phyloP scores from a whole-genome alignment of 2,797 vertebrate species.

The Cyclura pinguis region DNA sequence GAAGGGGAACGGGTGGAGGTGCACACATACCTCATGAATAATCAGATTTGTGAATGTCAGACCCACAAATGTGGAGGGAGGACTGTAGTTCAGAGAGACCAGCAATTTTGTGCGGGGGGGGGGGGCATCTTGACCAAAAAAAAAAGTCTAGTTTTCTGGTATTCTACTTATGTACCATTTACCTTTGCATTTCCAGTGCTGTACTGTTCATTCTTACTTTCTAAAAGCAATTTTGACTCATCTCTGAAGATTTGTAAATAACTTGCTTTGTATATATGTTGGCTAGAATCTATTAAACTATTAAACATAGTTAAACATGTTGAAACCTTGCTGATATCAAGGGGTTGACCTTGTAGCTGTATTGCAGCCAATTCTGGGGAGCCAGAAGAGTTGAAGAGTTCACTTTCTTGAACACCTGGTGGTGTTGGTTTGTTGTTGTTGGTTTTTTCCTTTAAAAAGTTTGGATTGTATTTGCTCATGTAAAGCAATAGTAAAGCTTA shows the following conservation, averaged over 20 bases:
- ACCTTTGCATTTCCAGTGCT: not conserved
- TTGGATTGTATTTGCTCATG: not conserved
- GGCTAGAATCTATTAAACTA: too few species aligned
- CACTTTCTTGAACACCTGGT: conserved; percentile 1
- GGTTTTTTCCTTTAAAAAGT: not conserved
- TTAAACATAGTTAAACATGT: not conserved
- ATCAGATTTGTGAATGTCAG: too few species aligned
- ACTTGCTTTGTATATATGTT: not conserved
- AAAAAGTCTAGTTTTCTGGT: not conserved
- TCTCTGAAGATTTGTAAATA: not conserved
- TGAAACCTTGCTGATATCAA: conserved; percentile 9
- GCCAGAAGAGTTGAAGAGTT: conserved; percentile 11
- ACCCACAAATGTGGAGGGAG: too few species aligned
- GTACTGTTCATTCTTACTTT: not conserved
- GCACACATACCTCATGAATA: too few species aligned
- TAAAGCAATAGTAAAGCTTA: not conserved
- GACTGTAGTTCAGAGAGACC: too few species aligned
- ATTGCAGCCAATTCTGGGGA: not conserved
- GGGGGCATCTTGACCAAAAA: too few species aligned
- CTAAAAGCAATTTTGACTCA: not conserved
- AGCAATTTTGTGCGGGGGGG: too few species aligned
- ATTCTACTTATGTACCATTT: not conserved
- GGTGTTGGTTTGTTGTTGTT: not conserved
- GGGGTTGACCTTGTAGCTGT: not conserved
- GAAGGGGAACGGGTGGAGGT: too few species aligned